These are phyloP conservation scores for Micromesistius poutassou DNA, from an alignment of 2,797 vertebrate species.

Conservation along the genomic window DNA sequence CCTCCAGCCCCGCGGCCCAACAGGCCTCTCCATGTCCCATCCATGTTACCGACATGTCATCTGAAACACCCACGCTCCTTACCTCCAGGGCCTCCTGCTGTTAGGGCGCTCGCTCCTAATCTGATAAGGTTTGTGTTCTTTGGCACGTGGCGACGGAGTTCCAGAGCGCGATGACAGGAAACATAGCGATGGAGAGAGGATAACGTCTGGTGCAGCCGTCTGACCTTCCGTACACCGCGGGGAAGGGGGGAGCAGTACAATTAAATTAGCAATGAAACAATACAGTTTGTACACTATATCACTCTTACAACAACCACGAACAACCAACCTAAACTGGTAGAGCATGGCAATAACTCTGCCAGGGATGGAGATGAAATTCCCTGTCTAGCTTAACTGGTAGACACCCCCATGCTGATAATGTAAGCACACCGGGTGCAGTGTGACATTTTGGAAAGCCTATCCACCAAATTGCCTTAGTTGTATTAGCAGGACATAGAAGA, in stretches of 20 bases:
- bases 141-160: slow-evolving; percentile 34
- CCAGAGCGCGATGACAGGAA: slow-evolving; percentile 28
- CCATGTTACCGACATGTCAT: neutral
- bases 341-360: neutral
- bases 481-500: neutral
- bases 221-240: slow-evolving; percentile 9
- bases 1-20: neutral
- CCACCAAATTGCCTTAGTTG: neutral
- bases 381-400: neutral
- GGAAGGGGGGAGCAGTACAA: slow-evolving; percentile 37
- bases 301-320: neutral
- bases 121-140: slow-evolving; percentile 45
- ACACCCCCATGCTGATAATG: neutral
- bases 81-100: slow-evolving; percentile 1
- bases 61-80: neutral
- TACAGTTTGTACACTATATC: neutral
- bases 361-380: neutral
- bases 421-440: neutral
- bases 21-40: neutral
- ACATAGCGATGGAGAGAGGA: slow-evolving; percentile 16
- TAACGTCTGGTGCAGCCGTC: neutral
- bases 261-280: slow-evolving; percentile 27
- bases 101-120: slow-evolving; percentile 22
- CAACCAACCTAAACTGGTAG: neutral
- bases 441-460: neutral